Base-by-base conservation (phyloP, 2,113 vertebrate species). In the Callipepla californica region DNA sequence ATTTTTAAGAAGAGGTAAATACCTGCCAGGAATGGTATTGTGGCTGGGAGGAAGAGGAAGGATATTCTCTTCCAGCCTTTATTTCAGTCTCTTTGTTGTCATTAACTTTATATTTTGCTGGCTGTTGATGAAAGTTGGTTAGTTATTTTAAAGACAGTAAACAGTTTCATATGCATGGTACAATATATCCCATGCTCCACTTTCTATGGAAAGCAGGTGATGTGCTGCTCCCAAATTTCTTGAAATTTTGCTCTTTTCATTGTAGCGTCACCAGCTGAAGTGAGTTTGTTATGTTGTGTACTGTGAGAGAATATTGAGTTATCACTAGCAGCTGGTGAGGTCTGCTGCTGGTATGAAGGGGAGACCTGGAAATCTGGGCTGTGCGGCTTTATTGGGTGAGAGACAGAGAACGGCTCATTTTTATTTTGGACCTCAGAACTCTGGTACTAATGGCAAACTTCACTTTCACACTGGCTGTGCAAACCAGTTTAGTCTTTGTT, bases 381-480 rank as follows among this genome's bases (percentile, higher is more conserved):
- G 45, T 77, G 59, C 66, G 55, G 23, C 38, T 79, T 63, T 55
- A 70, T 68, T n/a, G 50, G 47, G 34, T 36, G 28, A 83, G 85
- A 65, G 32, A 40, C 47, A 70, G 84, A 42, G 70, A 77, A 77
- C 32, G 17, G 15, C 21, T 59, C 4, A 2, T 58, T 93, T 72
- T 38, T 53, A 25, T 79, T 18, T 22, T 32, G 38, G 30, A 30
- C 44, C 38, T 80, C 40, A 62, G 36, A 53, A 70, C 42, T 38
- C 48, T 61, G 19, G 5, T 72, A 16, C 47, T 65, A 61, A 42
- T 15, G 14, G n/a, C 67, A 93, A 70, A 45, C 45, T 62, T 65
- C 0, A 12, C 30, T 66, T 53, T 67, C 23, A 7, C 1, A 2
- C 45, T 73, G 67, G n/a, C 57, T 2, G 1, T 0, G 0, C 26